These are phyloP conservation scores for Tupaia tana DNA, from an alignment of 2,113 vertebrate species.

Conservation along the genomic window DNA sequence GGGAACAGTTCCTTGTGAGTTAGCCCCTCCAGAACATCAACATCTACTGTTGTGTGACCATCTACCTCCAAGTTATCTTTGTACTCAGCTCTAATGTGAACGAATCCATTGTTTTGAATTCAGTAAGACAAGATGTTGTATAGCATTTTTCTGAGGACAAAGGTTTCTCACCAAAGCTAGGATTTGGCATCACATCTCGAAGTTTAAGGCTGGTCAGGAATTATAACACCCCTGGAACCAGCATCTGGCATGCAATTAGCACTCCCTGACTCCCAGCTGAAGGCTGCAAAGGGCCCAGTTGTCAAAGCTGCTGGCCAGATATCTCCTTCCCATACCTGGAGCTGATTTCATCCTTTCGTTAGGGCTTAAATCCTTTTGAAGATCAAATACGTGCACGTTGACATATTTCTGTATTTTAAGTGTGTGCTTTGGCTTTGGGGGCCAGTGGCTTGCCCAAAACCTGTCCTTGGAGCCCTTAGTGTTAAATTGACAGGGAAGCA, in stretches of 20 bases:
- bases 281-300: fast-evolving
- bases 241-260: background rate
- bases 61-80: too few species aligned
- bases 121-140: background rate
- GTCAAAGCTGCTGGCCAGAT: fast-evolving
- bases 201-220: background rate
- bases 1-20: too few species aligned
- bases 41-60: too few species aligned
- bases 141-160: background rate
- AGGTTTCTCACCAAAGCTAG: background rate
- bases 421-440: background rate
- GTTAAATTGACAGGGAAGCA: background rate
- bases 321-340: background rate
- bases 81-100: background rate
- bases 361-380: background rate
- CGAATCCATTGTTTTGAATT: background rate
- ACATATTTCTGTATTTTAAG: background rate
- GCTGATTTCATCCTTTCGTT: background rate
- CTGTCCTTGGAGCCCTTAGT: too few species aligned
- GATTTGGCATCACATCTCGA: background rate
- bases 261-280: background rate
- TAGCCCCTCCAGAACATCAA: too few species aligned
- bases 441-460: background rate
- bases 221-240: background rate
- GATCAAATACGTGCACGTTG: background rate